Evolutionary conservation across 1,140 invertebrate genomes (phyloP).

Genomic region (Lordiphosa stackelbergi): DNA sequence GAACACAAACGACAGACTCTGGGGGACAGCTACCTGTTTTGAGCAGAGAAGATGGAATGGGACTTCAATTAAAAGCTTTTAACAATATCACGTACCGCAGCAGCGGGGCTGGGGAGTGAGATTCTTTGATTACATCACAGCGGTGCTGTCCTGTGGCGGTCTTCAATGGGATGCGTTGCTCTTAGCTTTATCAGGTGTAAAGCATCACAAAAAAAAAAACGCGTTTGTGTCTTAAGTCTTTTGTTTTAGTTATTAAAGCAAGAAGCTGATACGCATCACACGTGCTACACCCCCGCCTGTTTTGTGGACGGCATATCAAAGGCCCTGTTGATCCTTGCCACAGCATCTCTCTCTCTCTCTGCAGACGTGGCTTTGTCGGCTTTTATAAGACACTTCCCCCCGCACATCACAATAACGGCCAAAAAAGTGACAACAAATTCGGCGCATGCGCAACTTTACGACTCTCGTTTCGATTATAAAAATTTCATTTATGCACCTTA

Average conservation of each 20-base stretch:
- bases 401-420: slow-evolving; percentile 1
- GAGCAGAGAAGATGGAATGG: slow-evolving; percentile 55
- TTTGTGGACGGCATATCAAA: slow-evolving; percentile 46
- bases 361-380: not conserved
- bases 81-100: slow-evolving; percentile 75
- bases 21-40: slow-evolving; percentile 73
- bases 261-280: slow-evolving; percentile 3
- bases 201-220: slow-evolving; percentile 61
- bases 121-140: slow-evolving; percentile 62
- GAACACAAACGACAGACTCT: slow-evolving; percentile 21
- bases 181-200: slow-evolving; percentile 67
- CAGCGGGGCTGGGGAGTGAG: slow-evolving; percentile 33
- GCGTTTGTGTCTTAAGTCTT: slow-evolving; percentile 69
- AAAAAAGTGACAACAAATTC: slow-evolving; percentile 15
- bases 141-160: slow-evolving; percentile 34
- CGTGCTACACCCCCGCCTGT: slow-evolving; percentile 46
- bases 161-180: slow-evolving; percentile 2
- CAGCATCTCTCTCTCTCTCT: not conserved
- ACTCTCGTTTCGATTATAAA: slow-evolving; percentile 64
- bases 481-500: slow-evolving; percentile 71
- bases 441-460: slow-evolving; percentile 30
- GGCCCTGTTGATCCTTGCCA: slow-evolving; percentile 33
- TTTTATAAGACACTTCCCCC: slow-evolving; percentile 5
- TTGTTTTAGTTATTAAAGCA: slow-evolving; percentile 33
- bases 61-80: slow-evolving; percentile 77